Conservation (phyloP, 37 sponge, comb jelly and placozoan species). For the Trichoplax adhaerens region DNA sequence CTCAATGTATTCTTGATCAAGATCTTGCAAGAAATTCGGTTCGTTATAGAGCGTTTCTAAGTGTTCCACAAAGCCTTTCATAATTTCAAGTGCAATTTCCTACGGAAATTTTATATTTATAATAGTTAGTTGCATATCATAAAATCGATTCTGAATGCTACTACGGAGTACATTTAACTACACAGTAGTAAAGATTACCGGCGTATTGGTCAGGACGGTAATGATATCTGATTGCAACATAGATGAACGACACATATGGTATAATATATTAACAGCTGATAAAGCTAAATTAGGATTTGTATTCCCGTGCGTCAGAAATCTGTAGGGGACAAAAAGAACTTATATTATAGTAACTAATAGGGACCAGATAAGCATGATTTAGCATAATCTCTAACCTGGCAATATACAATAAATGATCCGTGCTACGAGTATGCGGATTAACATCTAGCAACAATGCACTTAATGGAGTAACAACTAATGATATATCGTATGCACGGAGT, state of each 20-base stretch:
- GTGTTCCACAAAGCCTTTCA: constrained; percentile 72
- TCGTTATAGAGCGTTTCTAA: constrained; percentile 15
- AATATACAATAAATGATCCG: constrained; percentile 63
- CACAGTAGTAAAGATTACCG: constrained; percentile 16
- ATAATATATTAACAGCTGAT: constrained; percentile 50
- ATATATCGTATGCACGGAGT: not conserved
- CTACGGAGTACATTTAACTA: too few relatives aligned
- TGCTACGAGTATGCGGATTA: constrained; percentile 46
- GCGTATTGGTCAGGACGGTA: constrained; percentile 18
- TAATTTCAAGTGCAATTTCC: constrained; percentile 21
- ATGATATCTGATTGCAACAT: constrained; percentile 22
- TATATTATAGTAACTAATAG: not conserved
- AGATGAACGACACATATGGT: constrained; percentile 21
- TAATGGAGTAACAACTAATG: constrained; percentile 40
- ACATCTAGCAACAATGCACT: constrained; percentile 58
- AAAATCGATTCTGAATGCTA: too few relatives aligned
- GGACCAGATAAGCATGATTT: not conserved
- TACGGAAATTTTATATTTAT: not conserved
- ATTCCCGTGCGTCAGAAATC: constrained; percentile 41
- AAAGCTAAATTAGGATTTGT: constrained; percentile 52
- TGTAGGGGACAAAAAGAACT: constrained; percentile 4
- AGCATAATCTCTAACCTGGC: constrained; percentile 47
- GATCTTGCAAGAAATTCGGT: too few relatives aligned
- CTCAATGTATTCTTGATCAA: too few relatives aligned
- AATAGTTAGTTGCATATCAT: too few relatives aligned